Conservation (phyloP, 2,113 vertebrate species). For the Phaethon lepturus region DNA sequence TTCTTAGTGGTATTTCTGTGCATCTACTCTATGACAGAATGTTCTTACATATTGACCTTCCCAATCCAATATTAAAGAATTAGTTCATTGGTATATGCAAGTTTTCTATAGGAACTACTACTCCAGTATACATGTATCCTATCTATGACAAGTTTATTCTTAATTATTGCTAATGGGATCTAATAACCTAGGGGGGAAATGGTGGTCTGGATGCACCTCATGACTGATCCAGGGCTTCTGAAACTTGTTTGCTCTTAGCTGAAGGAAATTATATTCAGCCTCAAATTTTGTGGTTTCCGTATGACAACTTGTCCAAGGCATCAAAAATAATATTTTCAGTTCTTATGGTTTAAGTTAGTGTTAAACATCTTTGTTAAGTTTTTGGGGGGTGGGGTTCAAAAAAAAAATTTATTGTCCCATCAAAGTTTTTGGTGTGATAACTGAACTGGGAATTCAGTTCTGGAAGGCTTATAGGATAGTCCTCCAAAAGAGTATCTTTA, state of each 20-base stretch:
- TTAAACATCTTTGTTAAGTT: not conserved
- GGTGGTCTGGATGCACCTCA: not conserved
- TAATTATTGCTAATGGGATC: not conserved
- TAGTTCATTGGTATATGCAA: not conserved
- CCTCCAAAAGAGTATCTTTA: not conserved
- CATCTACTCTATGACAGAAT: not conserved
- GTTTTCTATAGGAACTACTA: not conserved
- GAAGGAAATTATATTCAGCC: not conserved
- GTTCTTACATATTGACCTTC: not conserved
- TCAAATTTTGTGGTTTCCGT: not conserved
- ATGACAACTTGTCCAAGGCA: not conserved
- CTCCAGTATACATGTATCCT: not conserved
- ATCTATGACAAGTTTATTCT: not conserved
- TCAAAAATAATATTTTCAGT: not conserved
- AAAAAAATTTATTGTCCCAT: not conserved
- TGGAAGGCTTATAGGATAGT: not conserved
- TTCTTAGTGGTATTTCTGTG: not conserved
- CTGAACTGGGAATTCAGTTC: not conserved
- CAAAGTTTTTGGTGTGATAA: not conserved
- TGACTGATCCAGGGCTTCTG: not conserved
- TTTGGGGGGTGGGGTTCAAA: rapidly evolving
- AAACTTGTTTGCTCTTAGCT: not conserved
- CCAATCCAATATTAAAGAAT: not conserved
- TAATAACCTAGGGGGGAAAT: rapidly evolving
- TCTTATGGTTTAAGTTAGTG: not conserved